These are phyloP conservation scores for Ecliptopera silaceata DNA, from an alignment of 2,888 invertebrate genomes.

Conservation along the genomic window DNA sequence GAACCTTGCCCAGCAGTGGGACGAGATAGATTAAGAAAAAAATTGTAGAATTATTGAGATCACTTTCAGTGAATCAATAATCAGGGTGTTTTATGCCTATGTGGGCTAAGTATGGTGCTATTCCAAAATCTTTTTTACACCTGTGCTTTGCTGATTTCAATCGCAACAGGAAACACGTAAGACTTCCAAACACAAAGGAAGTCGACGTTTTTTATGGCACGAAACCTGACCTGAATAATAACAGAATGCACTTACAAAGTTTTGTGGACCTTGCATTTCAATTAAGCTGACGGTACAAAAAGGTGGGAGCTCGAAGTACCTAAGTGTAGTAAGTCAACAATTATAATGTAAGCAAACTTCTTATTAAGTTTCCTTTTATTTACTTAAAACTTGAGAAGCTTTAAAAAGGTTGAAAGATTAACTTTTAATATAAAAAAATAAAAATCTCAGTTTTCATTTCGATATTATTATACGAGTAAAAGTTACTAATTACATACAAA, in stretches of 20 bases:
- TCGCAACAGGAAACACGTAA: constrained; percentile 38
- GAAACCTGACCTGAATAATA: constrained; percentile 30
- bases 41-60: no score
- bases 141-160: constrained; percentile 31
- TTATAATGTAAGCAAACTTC: neutral
- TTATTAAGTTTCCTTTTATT: neutral
- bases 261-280: constrained; percentile 20
- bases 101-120: neutral
- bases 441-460: no score
- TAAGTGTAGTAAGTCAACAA: neutral
- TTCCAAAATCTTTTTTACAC: constrained; percentile 13
- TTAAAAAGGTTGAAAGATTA: neutral
- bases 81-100: no score
- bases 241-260: constrained; percentile 20
- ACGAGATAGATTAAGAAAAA: no score
- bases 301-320: neutral
- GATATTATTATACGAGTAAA: no score
- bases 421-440: neutral
- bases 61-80: no score
- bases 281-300: constrained; percentile 14
- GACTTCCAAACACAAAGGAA: constrained; percentile 28
- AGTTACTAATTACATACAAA: neutral
- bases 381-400: neutral
- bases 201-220: constrained; percentile 31
- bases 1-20: no score